A percentile compares a stretch with the other conserved stretches of the same genome.
Conservation (phyloP, 1,140 invertebrate genomes). For the Littorina saxatilis region DNA sequence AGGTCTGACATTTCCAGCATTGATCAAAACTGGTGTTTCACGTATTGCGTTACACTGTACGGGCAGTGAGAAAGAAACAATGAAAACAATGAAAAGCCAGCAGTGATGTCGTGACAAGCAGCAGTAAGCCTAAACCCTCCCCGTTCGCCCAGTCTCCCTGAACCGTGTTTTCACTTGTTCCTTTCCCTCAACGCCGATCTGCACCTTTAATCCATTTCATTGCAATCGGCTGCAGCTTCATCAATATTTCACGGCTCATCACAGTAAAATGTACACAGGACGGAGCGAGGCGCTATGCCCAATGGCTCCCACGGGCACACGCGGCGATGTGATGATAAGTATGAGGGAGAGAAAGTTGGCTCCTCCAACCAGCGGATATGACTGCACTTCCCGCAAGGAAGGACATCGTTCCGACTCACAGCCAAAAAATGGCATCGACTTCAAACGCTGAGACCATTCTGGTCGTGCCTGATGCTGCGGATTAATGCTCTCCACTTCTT, state of each 20-base stretch:
- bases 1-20: neutral
- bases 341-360: neutral
- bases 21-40: neutral
- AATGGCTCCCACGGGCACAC: neutral
- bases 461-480: too few species aligned
- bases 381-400: neutral
- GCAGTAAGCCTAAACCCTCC: neutral
- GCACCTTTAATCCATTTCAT: constrained; percentile 24
- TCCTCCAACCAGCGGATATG: too few species aligned
- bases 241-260: constrained; percentile 31
- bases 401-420: too few species aligned
- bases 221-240: neutral
- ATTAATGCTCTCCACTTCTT: too few species aligned
- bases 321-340: constrained; percentile 22
- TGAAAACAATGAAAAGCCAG: too few species aligned
- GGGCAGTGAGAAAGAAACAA: too few species aligned
- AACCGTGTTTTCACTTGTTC: neutral
- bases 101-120: neutral
- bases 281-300: constrained; percentile 3
- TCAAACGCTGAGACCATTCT: too few species aligned
- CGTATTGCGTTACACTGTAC: neutral
- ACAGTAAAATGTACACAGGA: constrained; percentile 26
- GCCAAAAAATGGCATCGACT: neutral
- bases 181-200: neutral
- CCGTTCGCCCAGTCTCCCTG: constrained; percentile 16